phyloP scores from a whole-genome alignment of 2,113 vertebrate genomes.

The Herpetotheres cachinnans region DNA sequence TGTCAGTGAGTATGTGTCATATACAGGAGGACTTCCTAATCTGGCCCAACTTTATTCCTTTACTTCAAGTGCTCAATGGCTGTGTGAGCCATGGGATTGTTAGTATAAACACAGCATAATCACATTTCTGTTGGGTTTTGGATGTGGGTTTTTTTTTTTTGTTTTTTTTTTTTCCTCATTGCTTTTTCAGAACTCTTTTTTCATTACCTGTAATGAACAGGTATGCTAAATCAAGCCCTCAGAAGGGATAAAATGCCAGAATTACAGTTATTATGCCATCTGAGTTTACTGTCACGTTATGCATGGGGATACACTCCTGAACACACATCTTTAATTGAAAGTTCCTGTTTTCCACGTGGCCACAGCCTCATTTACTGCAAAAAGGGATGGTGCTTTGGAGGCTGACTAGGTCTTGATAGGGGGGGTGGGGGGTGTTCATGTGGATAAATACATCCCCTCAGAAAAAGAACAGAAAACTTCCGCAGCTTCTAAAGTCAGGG shows the following conservation, averaged over 20 bases:
- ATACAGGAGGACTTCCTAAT: neutral
- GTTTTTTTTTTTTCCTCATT: fast-evolving
- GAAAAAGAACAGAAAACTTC: neutral
- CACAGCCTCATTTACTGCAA: neutral
- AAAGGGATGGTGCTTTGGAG: neutral
- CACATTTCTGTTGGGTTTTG: neutral
- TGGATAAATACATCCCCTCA: neutral
- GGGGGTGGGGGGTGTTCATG: fast-evolving
- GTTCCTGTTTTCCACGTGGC: neutral
- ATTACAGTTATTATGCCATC: neutral
- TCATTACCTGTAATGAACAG: neutral
- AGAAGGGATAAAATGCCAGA: neutral
- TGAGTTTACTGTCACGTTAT: neutral
- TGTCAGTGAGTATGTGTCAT: neutral
- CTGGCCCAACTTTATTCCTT: neutral
- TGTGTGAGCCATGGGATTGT: neutral
- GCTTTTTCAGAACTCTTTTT: neutral
- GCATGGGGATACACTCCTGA: neutral
- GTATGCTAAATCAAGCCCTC: neutral
- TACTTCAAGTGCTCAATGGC: neutral
- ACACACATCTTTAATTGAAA: neutral
- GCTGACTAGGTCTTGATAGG: neutral
- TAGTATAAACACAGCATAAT: neutral
- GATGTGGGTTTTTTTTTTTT: neutral
- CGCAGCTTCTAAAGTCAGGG: neutral